Evolutionary conservation across 1,140 invertebrate genomes (phyloP).

Genomic region (Trichonephila inaurata): DNA sequence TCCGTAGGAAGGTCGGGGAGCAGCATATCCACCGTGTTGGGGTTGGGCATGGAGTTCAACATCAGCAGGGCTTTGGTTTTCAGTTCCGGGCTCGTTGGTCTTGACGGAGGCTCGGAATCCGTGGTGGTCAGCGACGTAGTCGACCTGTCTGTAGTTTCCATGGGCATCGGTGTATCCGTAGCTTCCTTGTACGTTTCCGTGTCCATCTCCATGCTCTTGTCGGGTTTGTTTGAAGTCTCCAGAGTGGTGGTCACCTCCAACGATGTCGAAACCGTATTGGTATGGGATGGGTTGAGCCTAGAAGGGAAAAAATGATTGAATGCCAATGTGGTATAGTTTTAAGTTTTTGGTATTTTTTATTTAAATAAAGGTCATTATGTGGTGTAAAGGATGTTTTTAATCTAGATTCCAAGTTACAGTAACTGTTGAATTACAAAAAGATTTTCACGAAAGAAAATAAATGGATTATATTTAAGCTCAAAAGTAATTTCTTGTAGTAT

Average conservation of each 20-base stretch:
- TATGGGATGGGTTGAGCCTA: conserved; percentile 74
- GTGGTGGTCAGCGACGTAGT: conserved; percentile 77
- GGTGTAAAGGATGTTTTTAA: too few relatives aligned
- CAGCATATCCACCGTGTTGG: conserved; percentile 9
- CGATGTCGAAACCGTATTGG: conserved; percentile 70
- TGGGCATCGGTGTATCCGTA: conserved; percentile 74
- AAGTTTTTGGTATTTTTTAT: too few relatives aligned
- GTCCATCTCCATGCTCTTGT: conserved; percentile 75
- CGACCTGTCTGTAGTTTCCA: conserved; percentile 75
- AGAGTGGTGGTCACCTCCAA: conserved; percentile 51
- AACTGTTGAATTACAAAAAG: too few relatives aligned
- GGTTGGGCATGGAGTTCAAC: conserved; percentile 64
- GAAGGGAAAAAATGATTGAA: too few relatives aligned
- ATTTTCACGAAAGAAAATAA: too few relatives aligned
- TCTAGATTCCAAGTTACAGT: too few relatives aligned
- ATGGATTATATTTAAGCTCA: too few relatives aligned
- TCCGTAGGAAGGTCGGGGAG: conserved; percentile 36
- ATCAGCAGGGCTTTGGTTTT: conserved; percentile 75
- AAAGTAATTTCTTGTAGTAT: too few relatives aligned
- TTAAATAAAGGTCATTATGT: too few relatives aligned
- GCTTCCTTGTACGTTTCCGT: conserved; percentile 73
- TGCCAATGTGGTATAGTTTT: too few relatives aligned
- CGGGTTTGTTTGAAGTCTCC: conserved; percentile 66
- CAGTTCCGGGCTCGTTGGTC: conserved; percentile 77
- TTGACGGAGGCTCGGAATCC: conserved; percentile 77